Percentiles rank a stretch among this genome's conserved stretches.
phyloP scores from a whole-genome alignment of 2,888 invertebrate species.

The Rhabditoides inermis region DNA sequence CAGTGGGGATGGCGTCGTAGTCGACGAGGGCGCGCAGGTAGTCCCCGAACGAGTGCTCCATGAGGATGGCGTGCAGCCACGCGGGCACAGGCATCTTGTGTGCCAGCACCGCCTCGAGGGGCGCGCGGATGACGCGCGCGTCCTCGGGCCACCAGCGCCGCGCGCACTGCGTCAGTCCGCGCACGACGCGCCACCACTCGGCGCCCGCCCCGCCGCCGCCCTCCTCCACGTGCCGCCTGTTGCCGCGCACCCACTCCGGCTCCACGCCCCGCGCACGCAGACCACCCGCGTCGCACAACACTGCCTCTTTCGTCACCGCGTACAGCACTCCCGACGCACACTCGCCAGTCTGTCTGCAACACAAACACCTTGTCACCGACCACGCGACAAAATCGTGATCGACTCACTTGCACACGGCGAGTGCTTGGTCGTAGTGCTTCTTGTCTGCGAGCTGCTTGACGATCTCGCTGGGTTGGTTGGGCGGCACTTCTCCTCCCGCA shows the following conservation, averaged over 20 bases:
- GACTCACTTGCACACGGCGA: no score
- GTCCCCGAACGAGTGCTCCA: conserved; percentile 33
- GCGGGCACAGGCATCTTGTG: conserved; percentile 14
- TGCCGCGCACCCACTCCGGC: neutral
- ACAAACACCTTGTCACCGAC: no score
- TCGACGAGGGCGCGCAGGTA: conserved; percentile 33
- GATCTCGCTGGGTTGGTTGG: no score
- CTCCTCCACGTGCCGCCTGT: neutral
- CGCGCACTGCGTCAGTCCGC: conserved; percentile 14
- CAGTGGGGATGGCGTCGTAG: conserved; percentile 22
- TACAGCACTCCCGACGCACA: no score
- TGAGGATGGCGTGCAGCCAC: conserved; percentile 20
- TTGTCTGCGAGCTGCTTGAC: no score
- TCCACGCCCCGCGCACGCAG: no score
- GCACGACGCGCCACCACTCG: conserved; percentile 22
- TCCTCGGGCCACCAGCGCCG: conserved; percentile 14
- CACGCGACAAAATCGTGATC: no score
- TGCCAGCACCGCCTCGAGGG: conserved; percentile 14
- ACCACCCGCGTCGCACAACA: no score
- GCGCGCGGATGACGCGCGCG: conserved; percentile 18
- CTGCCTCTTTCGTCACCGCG: no score
- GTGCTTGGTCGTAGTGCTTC: no score
- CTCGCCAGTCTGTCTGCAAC: no score
- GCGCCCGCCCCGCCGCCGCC: neutral
- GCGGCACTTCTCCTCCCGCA: no score